Conservation (phyloP, 2,888 invertebrate genomes). For the Osmoderma eremita region DNA sequence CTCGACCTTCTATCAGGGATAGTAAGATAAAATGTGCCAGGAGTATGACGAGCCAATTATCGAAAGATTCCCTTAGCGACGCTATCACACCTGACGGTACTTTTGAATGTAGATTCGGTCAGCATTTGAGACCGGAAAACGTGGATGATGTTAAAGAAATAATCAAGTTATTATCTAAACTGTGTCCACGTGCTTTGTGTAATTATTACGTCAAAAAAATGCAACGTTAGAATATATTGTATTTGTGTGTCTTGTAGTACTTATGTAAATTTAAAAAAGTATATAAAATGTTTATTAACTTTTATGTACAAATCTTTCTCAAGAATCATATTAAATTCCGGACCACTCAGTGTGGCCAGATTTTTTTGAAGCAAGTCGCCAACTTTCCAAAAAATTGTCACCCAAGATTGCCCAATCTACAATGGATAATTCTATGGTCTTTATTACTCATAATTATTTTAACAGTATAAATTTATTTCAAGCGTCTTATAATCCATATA, state of each 20-base stretch:
- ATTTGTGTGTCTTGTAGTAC: constrained; percentile 14
- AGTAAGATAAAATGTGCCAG: background rate
- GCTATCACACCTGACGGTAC: background rate
- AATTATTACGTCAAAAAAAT: constrained; percentile 25
- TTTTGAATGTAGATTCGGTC: background rate
- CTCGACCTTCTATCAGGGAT: background rate
- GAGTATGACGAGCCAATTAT: background rate
- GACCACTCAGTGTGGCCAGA: too few species aligned
- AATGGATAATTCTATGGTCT: too few species aligned
- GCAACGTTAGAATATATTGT: constrained; percentile 1
- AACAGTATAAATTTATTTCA: too few species aligned
- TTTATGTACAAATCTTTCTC: too few species aligned
- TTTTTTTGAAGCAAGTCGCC: too few species aligned
- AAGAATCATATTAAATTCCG: too few species aligned
- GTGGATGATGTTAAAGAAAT: constrained; percentile 5
- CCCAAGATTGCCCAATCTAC: too few species aligned
- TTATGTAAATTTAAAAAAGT: background rate
- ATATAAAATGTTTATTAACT: too few species aligned
- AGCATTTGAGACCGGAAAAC: background rate
- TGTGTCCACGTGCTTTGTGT: constrained; percentile 26
- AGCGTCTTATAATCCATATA: too few species aligned
- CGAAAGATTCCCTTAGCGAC: background rate
- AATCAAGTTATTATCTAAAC: constrained; percentile 22
- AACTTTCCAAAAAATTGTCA: too few species aligned
- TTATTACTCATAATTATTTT: too few species aligned